Percentiles rank a stretch among this genome's conserved stretches.
phyloP scores from a whole-genome alignment of 2,888 invertebrate genomes.

The Keiferia lycopersicella region DNA sequence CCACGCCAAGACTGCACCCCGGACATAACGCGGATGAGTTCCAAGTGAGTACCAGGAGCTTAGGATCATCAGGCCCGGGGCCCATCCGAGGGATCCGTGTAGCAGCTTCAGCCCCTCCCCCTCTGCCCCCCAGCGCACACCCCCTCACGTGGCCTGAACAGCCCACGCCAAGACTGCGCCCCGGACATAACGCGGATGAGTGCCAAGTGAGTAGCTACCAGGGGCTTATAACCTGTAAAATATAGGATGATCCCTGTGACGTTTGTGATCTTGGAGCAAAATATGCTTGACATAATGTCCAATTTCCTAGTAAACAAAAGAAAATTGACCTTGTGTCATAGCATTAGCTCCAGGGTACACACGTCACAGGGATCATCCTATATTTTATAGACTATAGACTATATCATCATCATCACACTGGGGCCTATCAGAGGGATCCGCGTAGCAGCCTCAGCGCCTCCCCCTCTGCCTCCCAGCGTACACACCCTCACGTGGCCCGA shows the following conservation, averaged over 20 bases:
- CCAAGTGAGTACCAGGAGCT: constrained; percentile 53
- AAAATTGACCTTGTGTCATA: no score
- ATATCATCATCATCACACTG: no score
- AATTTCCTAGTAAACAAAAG: no score
- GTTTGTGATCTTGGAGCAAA: no score
- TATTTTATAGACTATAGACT: no score
- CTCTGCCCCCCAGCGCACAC: constrained; percentile 55
- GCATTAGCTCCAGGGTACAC: no score
- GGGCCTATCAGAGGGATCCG: constrained; percentile 36
- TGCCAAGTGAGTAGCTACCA: constrained; percentile 61
- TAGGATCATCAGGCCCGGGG: no score
- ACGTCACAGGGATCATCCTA: no score
- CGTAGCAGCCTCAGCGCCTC: constrained; percentile 62
- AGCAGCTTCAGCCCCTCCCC: constrained; percentile 61
- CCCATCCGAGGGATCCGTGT: constrained; percentile 43
- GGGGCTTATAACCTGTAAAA: no score
- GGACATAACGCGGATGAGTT: constrained; percentile 64
- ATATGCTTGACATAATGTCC: no score
- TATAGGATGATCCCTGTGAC: no score
- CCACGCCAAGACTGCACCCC: constrained; percentile 54
- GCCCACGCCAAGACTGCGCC: constrained; percentile 53
- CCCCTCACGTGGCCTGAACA: constrained; percentile 66
- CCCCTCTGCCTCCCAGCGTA: constrained; percentile 56
- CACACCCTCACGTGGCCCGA: constrained; percentile 65
- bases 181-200: constrained; percentile 62